These are phyloP conservation scores for Toxotes lorentzi DNA, from an alignment of 2,797 vertebrate genomes.

Conservation along the genomic window DNA sequence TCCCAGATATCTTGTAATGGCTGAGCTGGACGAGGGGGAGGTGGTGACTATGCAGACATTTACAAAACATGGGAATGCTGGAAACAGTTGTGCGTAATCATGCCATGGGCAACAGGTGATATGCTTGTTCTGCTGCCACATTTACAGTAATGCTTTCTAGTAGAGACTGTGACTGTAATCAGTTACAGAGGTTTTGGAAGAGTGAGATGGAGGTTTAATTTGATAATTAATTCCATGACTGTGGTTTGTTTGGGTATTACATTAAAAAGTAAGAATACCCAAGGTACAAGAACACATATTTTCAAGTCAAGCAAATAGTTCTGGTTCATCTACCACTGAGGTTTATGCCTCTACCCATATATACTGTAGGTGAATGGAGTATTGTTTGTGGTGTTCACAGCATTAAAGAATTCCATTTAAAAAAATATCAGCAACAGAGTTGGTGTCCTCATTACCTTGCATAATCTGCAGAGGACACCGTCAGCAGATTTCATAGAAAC, in stretches of 20 bases:
- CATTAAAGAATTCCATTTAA: too few relatives aligned
- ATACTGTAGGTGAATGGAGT: not conserved
- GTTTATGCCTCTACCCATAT: not conserved
- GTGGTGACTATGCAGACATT: constrained; percentile 66
- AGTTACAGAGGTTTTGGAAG: constrained; percentile 2
- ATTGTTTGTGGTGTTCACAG: too few relatives aligned
- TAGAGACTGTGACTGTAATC: constrained; percentile 3
- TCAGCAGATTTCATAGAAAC: not conserved
- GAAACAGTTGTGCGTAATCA: constrained; percentile 55
- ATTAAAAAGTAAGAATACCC: not conserved
- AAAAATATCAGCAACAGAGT: too few relatives aligned
- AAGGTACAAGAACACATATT: not conserved
- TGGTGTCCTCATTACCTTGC: not conserved
- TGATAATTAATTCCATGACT: not conserved
- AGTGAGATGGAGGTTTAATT: not conserved
- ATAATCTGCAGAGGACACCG: not conserved
- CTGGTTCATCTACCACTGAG: too few relatives aligned
- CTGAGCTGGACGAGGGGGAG: constrained; percentile 54
- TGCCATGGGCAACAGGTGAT: constrained; percentile 66
- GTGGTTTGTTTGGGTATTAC: not conserved
- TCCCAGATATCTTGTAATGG: constrained; percentile 62
- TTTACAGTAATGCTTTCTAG: constrained; percentile 39
- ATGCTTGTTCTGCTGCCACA: not conserved
- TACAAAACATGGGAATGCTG: constrained; percentile 71
- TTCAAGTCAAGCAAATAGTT: not conserved